Base-by-base conservation (phyloP, 1,140 invertebrate species). In the Eciton burchellii region DNA sequence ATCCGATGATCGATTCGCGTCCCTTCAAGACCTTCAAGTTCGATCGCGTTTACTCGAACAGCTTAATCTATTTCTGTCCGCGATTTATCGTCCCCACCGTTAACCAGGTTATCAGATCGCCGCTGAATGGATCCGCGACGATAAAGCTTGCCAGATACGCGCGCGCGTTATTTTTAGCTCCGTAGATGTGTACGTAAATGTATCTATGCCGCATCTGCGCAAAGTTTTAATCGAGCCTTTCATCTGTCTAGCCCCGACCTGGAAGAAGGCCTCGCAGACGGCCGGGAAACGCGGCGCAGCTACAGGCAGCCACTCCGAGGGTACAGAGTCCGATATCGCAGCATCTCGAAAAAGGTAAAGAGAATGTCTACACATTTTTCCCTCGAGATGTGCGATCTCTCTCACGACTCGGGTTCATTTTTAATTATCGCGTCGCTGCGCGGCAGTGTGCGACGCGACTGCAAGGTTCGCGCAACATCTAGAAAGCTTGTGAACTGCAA, bases 221-320 rank as follows among this genome's bases (percentile, higher is more conserved):
- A 49, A 63, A 26, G 52, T 35, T 26, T 35, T 62, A 49, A 63
- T 68, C 12, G 26, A 54, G 56, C 8, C 16, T 73, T 65, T 79
- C 70, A 1, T 79, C 88, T 86, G 92, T 91, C 21, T 88, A 93
- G 93, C 92, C 93, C 19, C 87, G 92, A 91, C 87, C 89, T 21
- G 92, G 92, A 79, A 91, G 92, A 49, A 92, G 92, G 89, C 92
- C 93, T 5, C 91, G 93, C 83, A 91, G 92, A 85, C 92, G 93
- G 70, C 93, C 93, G 43, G 92, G 91, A 81, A 93, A 91, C 84
- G 88, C 90, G 52, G 71, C 92, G 14, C 92, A 93, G 59, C 77
- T 93, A 35, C 91, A 91, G 73, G 82, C 92, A 65, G n/a, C n/a
- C n/a, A 88, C 91, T 47, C 85, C 91, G 70, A 90, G 91, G 86